Base-by-base conservation (phyloP, 2,113 vertebrate genomes). In the Rhinopithecus roxellana region DNA sequence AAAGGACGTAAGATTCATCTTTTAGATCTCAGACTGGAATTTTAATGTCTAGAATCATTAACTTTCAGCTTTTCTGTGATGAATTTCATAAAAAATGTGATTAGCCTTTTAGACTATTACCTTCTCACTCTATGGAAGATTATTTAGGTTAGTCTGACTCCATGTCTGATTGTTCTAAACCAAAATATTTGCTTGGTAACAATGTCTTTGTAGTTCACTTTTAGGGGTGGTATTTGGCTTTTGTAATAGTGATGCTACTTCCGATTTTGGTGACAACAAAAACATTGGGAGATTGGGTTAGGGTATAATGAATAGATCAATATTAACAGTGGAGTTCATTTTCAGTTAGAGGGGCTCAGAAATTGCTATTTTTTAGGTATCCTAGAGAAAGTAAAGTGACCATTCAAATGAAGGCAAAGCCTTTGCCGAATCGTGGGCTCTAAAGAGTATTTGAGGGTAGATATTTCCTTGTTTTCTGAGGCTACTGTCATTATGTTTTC, bases 381-480 rank as follows among this genome's bases (percentile, higher is more conserved):
- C 20, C 72, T 40, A 84, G 87, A 72, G 74, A 97, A 75, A 75
- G 43, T 77, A 97, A 96, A 95, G 81, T 78, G 40, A 77, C 72
- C 67, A 50, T 90, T 97, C 94, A 90, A 96, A 84, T 78, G 2
- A 95, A 89, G 94, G 92, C 48, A 74, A 94, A 92, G 86, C 4
- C 50, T 92, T 94, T 96, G 87, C 93, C 95, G n/a, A 22, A 74
- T 25, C 95, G 30, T 61, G 43, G 79, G 40, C 30, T 85, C 59
- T 97, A 45, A 90, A 83, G 93, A 40, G 72, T 48, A 81, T 67
- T 93, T 89, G 50, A 90, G 48, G 25, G 35, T 97, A 45, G 35
- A 45, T 78, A 50, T 95, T 97, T 96, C 48, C 69, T 97, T 94
- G 57, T 97, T 98, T 97, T 93, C 69, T 95, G 93, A 95, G 27